A percentile compares a stretch with the other conserved stretches of the same genome.
phyloP scores from a whole-genome alignment of 1,140 invertebrate genomes.

The Drosophila pseudoananassae region DNA sequence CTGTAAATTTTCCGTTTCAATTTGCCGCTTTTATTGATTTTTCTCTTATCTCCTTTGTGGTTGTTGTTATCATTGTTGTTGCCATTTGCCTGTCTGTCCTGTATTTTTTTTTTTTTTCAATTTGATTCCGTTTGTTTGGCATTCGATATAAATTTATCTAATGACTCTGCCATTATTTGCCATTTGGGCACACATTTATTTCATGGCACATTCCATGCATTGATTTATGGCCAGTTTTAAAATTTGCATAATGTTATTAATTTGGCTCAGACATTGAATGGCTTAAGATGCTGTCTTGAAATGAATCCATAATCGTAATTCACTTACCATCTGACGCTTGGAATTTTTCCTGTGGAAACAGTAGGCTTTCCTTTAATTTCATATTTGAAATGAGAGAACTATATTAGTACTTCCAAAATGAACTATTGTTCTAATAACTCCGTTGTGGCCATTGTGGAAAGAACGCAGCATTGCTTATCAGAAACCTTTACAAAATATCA shows the following conservation, averaged over 20 bases:
- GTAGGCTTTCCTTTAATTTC: neutral
- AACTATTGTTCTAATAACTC: neutral
- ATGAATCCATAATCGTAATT: constrained; percentile 5
- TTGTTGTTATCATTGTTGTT: constrained; percentile 8
- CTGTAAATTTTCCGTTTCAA: constrained; percentile 51
- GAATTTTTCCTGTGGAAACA: no score
- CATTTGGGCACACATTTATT: constrained; percentile 36
- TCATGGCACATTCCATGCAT: constrained; percentile 22
- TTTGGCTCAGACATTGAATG: constrained; percentile 22
- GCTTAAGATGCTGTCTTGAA: constrained; percentile 11
- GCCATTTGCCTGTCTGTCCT: constrained; percentile 7
- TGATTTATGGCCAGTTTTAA: constrained; percentile 42
- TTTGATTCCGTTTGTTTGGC: constrained; percentile 45
- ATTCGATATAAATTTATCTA: constrained; percentile 51
- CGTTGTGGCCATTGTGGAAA: neutral
- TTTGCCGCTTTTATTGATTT: constrained; percentile 43
- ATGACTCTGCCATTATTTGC: constrained; percentile 57
- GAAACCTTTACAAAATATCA: constrained; percentile 12
- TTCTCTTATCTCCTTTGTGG: constrained; percentile 31
- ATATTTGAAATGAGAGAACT: neutral
- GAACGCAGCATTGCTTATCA: neutral
- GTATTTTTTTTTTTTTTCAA: constrained; percentile 22
- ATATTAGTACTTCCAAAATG: no score
- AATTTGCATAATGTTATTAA: constrained; percentile 57
- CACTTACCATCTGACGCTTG: neutral